Conservation (phyloP, 1,140 invertebrate species). For the Muscidifurax raptorellus region DNA sequence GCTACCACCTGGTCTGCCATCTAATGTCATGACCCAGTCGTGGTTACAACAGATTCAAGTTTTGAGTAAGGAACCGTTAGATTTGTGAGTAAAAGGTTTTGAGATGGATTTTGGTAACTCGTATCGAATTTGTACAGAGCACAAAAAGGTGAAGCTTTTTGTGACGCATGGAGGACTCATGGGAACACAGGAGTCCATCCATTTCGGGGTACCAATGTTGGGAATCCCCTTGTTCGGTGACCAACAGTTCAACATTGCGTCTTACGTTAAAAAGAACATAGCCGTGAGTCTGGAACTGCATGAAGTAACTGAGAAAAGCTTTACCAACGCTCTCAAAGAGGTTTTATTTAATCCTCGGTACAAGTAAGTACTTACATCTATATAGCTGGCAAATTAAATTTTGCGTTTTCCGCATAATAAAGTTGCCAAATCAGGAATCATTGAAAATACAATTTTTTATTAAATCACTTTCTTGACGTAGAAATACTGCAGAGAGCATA, state of each 20-base stretch:
- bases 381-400: too few species aligned
- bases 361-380: slow-evolving; percentile 31
- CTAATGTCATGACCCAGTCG: slow-evolving; percentile 78
- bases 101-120: too few species aligned
- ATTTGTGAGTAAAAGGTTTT: not conserved
- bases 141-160: slow-evolving; percentile 76
- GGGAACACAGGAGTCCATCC: slow-evolving; percentile 75
- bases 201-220: slow-evolving; percentile 76
- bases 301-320: slow-evolving; percentile 62
- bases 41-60: slow-evolving; percentile 81
- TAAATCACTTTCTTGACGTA: not conserved
- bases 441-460: too few species aligned
- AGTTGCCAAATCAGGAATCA: too few species aligned
- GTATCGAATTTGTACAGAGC: slow-evolving; percentile 62
- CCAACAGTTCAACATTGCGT: slow-evolving; percentile 73
- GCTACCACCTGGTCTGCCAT: slow-evolving; percentile 71
- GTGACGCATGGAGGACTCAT: slow-evolving; percentile 78
- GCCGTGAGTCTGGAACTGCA: slow-evolving; percentile 63
- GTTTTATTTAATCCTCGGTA: slow-evolving; percentile 62
- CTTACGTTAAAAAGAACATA: slow-evolving; percentile 66
- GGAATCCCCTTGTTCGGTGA: slow-evolving; percentile 77
- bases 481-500: not conserved
- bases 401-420: too few species aligned
- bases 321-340: slow-evolving; percentile 59
- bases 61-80: slow-evolving; percentile 54